Evolutionary conservation across 1,140 invertebrate genomes (phyloP), one percentile per base, ranked within the genome.

Genomic region (Drosophila burlai): DNA sequence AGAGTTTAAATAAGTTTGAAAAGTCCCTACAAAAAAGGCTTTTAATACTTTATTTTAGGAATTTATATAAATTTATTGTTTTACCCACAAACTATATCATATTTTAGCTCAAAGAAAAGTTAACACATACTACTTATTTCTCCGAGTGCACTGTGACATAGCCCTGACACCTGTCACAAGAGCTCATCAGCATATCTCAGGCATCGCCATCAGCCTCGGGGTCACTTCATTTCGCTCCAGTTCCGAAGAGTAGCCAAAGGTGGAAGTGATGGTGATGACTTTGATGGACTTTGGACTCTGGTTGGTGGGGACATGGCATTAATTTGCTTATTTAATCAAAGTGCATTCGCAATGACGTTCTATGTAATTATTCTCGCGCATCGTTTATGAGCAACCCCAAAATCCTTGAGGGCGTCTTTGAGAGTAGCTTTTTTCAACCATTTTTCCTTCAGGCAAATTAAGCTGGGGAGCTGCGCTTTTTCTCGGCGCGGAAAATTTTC

Each of bases 151-250:
- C 8, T 21, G 24, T 21, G 24, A 69, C 66, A 29, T 60, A 49
- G 10, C 60, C 55, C 45, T 83, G 83, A 71, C 83, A 86, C 83
- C 76, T 86, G 83, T 83, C 83, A 80, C 49, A 82, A 86, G 87
- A 47, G 64, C 80, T 74, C 74, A 76, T 77, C 77, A 63, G 62
- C 47, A 18, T 40, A 42, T 29, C 42, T 29, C 42, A 10, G 52
- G 21, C 34, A 24, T n/a, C 49, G 3, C 13, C 24, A 54, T 36
- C 52, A 24, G 9, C n/a, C 36, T 42, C 21, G 38, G 40, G 21
- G 5, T 6, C 74, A 58, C 21, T 64, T 81, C 46, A 68, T 81
- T 76, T 47, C 34, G 38, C 11, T 57, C 0, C 21, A 57, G 36
- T 40, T 57, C 36, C 36, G 21, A 24, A 16, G 16, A 16, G 9